phyloP scores from a whole-genome alignment of 1,140 invertebrate species.

The Drusus annulatus region DNA sequence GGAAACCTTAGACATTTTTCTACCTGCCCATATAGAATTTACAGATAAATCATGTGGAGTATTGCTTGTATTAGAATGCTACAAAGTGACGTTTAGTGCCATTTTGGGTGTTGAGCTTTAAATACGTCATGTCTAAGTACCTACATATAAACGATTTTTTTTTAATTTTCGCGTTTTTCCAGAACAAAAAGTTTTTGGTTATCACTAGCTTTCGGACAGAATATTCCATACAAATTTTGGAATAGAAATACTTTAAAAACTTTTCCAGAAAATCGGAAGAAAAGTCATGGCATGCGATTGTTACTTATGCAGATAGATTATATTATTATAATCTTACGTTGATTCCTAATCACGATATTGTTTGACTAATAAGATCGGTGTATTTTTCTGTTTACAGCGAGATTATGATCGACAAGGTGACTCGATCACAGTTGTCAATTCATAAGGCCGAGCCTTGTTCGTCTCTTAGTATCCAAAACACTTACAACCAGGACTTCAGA shows the following conservation, averaged over 20 bases:
- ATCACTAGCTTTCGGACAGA: too few species aligned
- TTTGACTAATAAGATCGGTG: not conserved
- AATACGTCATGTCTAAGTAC: too few species aligned
- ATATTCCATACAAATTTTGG: not conserved
- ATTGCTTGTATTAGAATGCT: too few species aligned
- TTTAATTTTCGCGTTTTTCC: not conserved
- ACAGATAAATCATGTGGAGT: too few species aligned
- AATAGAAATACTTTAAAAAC: not conserved
- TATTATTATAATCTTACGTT: too few species aligned
- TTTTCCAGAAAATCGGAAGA: not conserved
- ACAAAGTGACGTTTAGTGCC: too few species aligned
- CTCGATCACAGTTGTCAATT: conserved; percentile 5
- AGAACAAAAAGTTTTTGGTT: not conserved
- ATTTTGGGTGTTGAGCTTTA: too few species aligned
- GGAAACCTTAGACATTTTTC: too few species aligned
- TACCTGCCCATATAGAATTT: too few species aligned
- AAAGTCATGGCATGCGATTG: too few species aligned
- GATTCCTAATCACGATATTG: not conserved
- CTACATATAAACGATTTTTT: too few species aligned
- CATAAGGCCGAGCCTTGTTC: conserved; percentile 31
- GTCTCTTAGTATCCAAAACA: conserved; percentile 49
- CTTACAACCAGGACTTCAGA: conserved; percentile 56
- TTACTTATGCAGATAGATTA: too few species aligned
- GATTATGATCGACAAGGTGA: conserved; percentile 56
- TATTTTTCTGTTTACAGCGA: conserved; percentile 33